These are phyloP conservation scores for Corvus moneduloides DNA, from an alignment of 2,113 vertebrate species.

Conservation along the genomic window DNA sequence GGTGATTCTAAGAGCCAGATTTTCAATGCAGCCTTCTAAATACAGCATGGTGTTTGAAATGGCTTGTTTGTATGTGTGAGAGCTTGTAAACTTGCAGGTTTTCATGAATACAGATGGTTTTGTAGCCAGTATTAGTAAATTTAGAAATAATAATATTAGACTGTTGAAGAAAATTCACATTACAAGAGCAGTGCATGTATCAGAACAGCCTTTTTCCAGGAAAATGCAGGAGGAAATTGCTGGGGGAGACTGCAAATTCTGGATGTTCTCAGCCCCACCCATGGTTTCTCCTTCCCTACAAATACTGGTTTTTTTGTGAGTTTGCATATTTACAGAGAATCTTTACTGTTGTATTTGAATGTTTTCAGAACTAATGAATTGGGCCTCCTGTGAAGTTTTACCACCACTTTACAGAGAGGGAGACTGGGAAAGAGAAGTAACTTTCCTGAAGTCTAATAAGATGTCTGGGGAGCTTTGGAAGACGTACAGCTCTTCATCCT, in stretches of 20 bases:
- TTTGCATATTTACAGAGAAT: neutral
- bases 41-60: neutral
- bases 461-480: neutral
- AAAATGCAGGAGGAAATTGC: neutral
- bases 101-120: neutral
- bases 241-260: neutral
- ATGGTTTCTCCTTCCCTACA: neutral
- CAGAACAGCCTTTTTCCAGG: neutral
- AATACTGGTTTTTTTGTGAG: neutral
- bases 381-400: neutral
- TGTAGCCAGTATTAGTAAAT: neutral
- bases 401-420: neutral
- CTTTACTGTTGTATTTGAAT: neutral
- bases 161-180: neutral
- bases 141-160: neutral
- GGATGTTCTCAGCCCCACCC: neutral
- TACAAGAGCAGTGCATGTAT: neutral
- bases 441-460: neutral
- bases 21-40: conserved; percentile 33
- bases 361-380: neutral
- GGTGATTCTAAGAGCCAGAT: conserved; percentile 34
- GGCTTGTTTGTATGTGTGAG: neutral
- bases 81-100: neutral
- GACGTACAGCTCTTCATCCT: neutral
- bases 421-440: neutral